A percentile compares a stretch with the other conserved stretches of the same genome.
phyloP scores from a whole-genome alignment of 2,797 vertebrate species.

The Pteropus rufus region DNA sequence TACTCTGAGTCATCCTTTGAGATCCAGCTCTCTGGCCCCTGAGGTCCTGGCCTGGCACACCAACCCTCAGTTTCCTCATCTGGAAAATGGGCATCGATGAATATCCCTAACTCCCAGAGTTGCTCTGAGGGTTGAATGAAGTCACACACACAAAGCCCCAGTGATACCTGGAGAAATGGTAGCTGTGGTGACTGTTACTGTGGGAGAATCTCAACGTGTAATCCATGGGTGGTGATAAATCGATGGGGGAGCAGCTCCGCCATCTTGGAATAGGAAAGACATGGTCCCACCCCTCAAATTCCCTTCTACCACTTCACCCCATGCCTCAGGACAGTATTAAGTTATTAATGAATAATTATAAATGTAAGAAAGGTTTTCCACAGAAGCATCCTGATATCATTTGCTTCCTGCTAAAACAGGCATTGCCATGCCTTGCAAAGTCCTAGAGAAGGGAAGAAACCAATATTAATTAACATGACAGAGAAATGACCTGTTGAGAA shows the following conservation, averaged over 20 bases:
- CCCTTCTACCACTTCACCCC: too few species aligned
- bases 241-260: fast-evolving
- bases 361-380: not conserved
- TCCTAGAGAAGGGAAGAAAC: not conserved
- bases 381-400: fast-evolving
- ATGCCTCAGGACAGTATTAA: fast-evolving
- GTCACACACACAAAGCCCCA: fast-evolving
- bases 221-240: fast-evolving
- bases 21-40: not conserved
- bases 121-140: not conserved
- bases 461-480: fast-evolving
- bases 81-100: not conserved
- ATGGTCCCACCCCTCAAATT: fast-evolving
- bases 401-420: not conserved
- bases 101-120: fast-evolving
- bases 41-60: fast-evolving
- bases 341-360: not conserved
- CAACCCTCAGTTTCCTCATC: not conserved
- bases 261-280: not conserved
- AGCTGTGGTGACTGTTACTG: fast-evolving
- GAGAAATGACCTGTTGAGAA: fast-evolving
- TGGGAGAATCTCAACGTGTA: fast-evolving
- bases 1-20: not conserved
- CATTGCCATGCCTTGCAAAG: too few species aligned
- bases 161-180: not conserved